Evolutionary conservation across 2,113 vertebrate species (phyloP).

Genomic region (Apus apus): DNA sequence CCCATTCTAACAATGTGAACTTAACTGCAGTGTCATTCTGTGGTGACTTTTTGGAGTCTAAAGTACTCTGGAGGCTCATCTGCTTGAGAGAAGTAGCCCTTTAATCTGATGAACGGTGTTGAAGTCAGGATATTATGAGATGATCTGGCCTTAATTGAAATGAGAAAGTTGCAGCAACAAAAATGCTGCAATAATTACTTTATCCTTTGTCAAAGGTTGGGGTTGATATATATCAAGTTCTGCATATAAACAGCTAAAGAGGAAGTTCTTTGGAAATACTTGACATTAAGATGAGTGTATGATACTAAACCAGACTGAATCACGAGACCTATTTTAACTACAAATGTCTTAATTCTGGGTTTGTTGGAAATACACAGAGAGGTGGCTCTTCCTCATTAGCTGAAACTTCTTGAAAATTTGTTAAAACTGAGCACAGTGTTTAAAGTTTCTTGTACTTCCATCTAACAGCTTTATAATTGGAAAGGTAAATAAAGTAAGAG

Average conservation of each 20-base stretch:
- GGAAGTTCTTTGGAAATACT: slow-evolving; percentile 62
- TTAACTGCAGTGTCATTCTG: neutral
- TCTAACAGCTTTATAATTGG: neutral
- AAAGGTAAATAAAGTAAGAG: neutral
- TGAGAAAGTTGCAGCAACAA: neutral
- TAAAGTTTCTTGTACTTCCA: neutral
- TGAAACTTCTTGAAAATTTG: neutral
- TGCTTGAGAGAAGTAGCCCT: neutral
- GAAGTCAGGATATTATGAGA: neutral
- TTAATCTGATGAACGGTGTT: neutral
- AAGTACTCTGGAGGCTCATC: neutral
- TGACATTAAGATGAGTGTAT: slow-evolving; percentile 28
- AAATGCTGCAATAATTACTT: neutral
- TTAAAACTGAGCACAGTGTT: neutral
- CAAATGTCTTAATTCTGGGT: neutral
- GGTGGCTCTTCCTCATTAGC: neutral
- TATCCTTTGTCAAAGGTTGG: neutral
- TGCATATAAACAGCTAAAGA: neutral
- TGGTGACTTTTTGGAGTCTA: neutral
- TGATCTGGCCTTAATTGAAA: neutral
- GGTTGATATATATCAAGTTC: neutral
- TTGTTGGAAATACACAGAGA: slow-evolving; percentile 23
- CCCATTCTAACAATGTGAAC: neutral
- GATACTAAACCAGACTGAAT: slow-evolving; percentile 35
- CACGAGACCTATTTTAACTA: neutral